These are phyloP conservation scores for Zygothrica quintamaculata DNA, from an alignment of 2,888 invertebrate genomes.

Conservation along the genomic window DNA sequence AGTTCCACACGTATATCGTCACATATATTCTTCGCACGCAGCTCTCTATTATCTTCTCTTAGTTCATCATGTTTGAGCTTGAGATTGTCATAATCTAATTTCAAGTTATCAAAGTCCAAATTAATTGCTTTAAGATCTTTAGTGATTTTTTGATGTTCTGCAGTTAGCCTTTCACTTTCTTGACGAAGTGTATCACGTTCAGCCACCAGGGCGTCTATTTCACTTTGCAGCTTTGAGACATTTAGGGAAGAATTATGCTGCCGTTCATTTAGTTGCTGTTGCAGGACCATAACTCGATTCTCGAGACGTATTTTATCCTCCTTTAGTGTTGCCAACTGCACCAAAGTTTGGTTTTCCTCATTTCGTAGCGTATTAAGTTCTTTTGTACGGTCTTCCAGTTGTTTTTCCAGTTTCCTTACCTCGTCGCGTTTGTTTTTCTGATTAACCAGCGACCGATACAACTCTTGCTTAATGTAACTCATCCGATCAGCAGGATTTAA, in stretches of 20 bases:
- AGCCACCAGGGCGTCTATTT: slow-evolving; percentile 81
- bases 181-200: slow-evolving; percentile 82
- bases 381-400: slow-evolving; percentile 70
- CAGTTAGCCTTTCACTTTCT: slow-evolving; percentile 17
- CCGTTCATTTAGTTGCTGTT: slow-evolving; percentile 82
- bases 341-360: slow-evolving; percentile 82
- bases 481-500: slow-evolving; percentile 82
- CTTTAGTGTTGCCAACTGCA: slow-evolving; percentile 79
- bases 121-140: slow-evolving; percentile 85
- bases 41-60: slow-evolving; percentile 69
- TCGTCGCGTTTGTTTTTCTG: slow-evolving; percentile 85
- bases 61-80: slow-evolving; percentile 71
- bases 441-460: slow-evolving; percentile 84
- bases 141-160: slow-evolving; percentile 85
- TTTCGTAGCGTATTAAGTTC: slow-evolving; percentile 78
- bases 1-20: slow-evolving; percentile 66
- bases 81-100: slow-evolving; percentile 77
- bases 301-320: slow-evolving; percentile 82
- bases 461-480: slow-evolving; percentile 85
- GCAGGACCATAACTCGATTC: slow-evolving; percentile 75
- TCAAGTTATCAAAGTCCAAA: slow-evolving; percentile 84
- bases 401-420: slow-evolving; percentile 85
- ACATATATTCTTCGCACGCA: slow-evolving; percentile 55
- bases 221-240: slow-evolving; percentile 43
- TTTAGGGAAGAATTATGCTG: slow-evolving; percentile 43